Evolutionary conservation across 2,113 vertebrate species (phyloP).

Genomic region (Stigmatopora argus): DNA sequence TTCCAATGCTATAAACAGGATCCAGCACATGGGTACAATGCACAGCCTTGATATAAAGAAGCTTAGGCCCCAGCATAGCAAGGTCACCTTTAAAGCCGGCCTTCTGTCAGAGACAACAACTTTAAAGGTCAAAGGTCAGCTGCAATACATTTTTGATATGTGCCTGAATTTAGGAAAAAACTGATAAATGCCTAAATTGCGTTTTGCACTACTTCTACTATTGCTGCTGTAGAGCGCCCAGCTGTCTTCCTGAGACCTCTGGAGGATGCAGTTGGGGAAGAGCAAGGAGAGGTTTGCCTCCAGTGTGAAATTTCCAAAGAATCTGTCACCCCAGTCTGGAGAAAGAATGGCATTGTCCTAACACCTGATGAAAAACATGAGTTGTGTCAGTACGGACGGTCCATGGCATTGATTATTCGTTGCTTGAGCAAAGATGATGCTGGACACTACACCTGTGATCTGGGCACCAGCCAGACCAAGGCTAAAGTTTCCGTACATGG

Average conservation of each 20-base stretch:
- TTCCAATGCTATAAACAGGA: constrained; percentile 77
- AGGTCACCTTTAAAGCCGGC: constrained; percentile 71
- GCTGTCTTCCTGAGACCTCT: constrained; percentile 83
- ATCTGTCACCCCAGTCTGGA: constrained; percentile 79
- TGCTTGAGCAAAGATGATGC: constrained; percentile 78
- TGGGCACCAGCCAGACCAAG: constrained; percentile 80
- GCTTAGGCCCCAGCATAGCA: constrained; percentile 74
- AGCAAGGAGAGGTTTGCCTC: constrained; percentile 73
- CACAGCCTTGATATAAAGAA: constrained; percentile 79
- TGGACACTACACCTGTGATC: constrained; percentile 82
- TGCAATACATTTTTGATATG: background rate
- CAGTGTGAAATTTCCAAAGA: constrained; percentile 85
- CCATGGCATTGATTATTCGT: constrained; percentile 73
- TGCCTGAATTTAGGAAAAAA: constrained; percentile 6
- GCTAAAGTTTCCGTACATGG: constrained; percentile 83
- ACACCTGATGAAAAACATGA: constrained; percentile 76
- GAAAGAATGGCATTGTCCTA: constrained; percentile 76
- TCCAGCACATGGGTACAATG: constrained; percentile 74
- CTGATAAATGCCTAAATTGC: background rate
- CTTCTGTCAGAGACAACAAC: constrained; percentile 68
- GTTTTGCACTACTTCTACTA: background rate
- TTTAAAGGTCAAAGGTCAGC: constrained; percentile 86
- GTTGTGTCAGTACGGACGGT: constrained; percentile 74
- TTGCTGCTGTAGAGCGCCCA: constrained; percentile 74
- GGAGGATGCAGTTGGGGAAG: constrained; percentile 79